phyloP scores from a whole-genome alignment of 2,888 invertebrate genomes.

The Macaria liturata region DNA sequence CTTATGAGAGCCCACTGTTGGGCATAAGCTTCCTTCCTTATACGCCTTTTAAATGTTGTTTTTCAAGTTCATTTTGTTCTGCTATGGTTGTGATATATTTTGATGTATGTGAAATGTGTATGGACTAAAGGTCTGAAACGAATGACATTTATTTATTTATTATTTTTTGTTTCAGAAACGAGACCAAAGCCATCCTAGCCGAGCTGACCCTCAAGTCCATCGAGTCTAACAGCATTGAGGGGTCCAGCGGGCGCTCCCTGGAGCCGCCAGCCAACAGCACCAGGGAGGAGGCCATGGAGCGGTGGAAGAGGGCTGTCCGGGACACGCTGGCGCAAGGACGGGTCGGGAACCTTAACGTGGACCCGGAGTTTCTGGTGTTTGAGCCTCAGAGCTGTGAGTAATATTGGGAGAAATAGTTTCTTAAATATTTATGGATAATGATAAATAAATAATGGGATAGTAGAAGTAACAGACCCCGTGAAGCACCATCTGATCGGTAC shows the following conservation, averaged over 20 bases:
- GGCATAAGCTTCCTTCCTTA: no score
- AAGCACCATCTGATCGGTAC: no score
- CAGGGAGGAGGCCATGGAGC: conserved; percentile 46
- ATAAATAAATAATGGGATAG: no score
- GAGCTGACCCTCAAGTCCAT: conserved; percentile 90
- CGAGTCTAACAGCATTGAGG: conserved; percentile 85
- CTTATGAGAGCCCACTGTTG: no score
- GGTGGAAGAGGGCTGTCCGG: conserved; percentile 84
- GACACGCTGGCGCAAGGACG: conserved; percentile 88
- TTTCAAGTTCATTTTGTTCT: no score
- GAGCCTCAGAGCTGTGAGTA: conserved; percentile 88
- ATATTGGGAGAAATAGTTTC: not conserved
- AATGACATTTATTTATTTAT: no score
- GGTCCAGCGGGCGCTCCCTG: conserved; percentile 68
- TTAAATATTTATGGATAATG: no score
- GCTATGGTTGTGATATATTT: no score
- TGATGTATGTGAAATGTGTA: no score
- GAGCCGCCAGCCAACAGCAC: conserved; percentile 42
- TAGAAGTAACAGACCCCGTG: no score
- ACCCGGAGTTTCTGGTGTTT: conserved; percentile 91
- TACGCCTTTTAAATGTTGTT: no score
- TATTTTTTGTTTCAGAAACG: conserved; percentile 58
- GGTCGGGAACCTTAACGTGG: conserved; percentile 91
- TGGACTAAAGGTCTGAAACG: no score
- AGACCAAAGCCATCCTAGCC: conserved; percentile 88